Base-by-base conservation (phyloP, 2,888 invertebrate genomes). In the Pterobdella sp. region DNA sequence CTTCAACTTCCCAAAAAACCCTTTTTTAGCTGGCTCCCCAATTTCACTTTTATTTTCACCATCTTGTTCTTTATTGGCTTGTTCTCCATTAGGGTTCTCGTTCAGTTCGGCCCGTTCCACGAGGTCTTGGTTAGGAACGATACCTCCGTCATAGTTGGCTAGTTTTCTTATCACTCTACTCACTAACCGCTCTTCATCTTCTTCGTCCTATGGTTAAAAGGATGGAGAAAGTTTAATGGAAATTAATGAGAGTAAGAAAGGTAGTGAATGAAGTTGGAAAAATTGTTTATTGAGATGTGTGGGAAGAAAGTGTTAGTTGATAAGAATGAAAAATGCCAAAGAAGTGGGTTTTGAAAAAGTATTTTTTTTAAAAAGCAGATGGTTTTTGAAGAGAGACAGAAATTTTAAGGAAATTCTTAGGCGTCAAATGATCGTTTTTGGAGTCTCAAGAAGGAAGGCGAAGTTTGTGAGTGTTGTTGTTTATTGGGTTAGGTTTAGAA, bases 131-230 rank as follows among this genome's bases (percentile, higher is more conserved):
- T 92, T 91, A 68, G 93, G 93, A 84, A 93, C 93, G 80, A 94
- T 94, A 85, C 94, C 94, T 26, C 83, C 85, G 82, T 92, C 91
- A 87, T 95, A 95, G 86, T 93, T 92, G 79, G 93, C 93, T 85
- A 95, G 87, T 75, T 92, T 92, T 83, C 89, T 91, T 86, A 95
- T 90, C 84, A 94, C 80, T 36, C 91, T 91, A 72, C 93, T 90
- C 81, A 93, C 90, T 79, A 91, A 89, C 34, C 94, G 94, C 79
- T 93, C 88, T 82, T 92, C 91, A 83, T 92, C 92, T 87, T 92
- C 88, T 84, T 94, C 93, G 82, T 85, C 85, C 85, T 85, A 14
- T 26, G n/a, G 60, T 22, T 56, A 3, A n/a, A 18, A 26, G 60
- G 26, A 56, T 22, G 4, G 26, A 42, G 42, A 42, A 42, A 42